Base-by-base conservation (phyloP, 2,888 invertebrate species). In the Trichopria drosophilae region DNA sequence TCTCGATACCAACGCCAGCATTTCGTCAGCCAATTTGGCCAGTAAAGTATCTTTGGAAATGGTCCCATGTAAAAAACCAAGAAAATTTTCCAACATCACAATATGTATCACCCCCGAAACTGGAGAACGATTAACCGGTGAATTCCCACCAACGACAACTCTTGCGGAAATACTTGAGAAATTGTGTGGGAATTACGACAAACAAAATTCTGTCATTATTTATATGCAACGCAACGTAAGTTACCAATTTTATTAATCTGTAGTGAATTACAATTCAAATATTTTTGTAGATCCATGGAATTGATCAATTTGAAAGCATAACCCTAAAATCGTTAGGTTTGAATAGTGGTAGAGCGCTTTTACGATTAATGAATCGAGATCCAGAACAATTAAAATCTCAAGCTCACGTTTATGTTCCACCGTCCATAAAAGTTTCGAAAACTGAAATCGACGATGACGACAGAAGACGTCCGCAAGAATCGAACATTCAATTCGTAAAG, bases 11-110 rank as follows among this genome's bases (percentile, higher is more conserved):
- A 85, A 88, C 32, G n/a, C n/a, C n/a, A n/a, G n/a, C n/a, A n/a
- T n/a, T n/a, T n/a, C n/a, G n/a, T n/a, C n/a, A n/a, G 86, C 91
- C 44, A 92, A 91, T 23, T 78, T 96, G 47, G 88, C 94, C 3
- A 96, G 95, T 75, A 94, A 93, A 80, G 94, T 93, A 31, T 84
- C 85, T 45, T 77, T 96, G 39, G 95, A 96, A 78, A 82, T 96
- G 82, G 82, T 85, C 26, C 82, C 85, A 62, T 81, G 84, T 23
- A 80, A 82, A 22, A 84, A 79, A 62, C 80, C 79, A 51, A 80
- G 92, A 46, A 79, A 81, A 46, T 80, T 82, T 58, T 78, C 82
- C 16, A 80, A 81, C 62, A 86, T 94, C 5, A 84, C 83, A 6
- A 80, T 95, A 58, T 88, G 88, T 48, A 71, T 94, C 20, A 87